These are phyloP conservation scores for Lepus townsendii DNA, from an alignment of 2,797 vertebrate species.

Conservation along the genomic window DNA sequence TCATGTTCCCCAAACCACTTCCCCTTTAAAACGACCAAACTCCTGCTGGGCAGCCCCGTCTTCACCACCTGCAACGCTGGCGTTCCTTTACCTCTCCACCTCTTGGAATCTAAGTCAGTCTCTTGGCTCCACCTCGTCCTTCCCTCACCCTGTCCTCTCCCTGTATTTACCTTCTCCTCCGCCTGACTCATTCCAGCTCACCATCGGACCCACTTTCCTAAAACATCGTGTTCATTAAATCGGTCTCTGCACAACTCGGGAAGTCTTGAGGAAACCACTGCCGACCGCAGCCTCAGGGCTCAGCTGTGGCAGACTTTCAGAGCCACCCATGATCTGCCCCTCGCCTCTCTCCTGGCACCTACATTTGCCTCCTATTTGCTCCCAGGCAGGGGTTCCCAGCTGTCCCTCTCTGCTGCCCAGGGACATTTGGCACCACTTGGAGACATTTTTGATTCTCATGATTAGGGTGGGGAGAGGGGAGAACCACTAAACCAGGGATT, in stretches of 20 bases:
- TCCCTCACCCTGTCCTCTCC: not conserved
- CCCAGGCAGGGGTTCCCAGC: not conserved
- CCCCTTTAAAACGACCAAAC: not conserved
- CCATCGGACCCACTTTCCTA: conserved; percentile 20
- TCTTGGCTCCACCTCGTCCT: not conserved
- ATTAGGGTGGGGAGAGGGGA: not conserved
- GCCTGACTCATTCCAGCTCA: not conserved
- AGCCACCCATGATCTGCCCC: not conserved
- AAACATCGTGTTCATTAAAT: not conserved
- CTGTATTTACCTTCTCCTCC: not conserved
- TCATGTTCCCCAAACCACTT: not conserved
- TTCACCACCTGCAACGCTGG: not conserved
- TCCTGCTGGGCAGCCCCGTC: not conserved
- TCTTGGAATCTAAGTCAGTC: not conserved
- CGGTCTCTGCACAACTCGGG: conserved; percentile 28
- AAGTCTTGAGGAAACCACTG: not conserved
- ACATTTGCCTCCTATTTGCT: conserved; percentile 9
- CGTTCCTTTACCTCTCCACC: not conserved
- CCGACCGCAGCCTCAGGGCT: not conserved
- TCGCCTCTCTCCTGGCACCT: not conserved
- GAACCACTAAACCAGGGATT: not conserved
- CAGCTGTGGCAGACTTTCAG: not conserved
- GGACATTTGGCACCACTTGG: not conserved
- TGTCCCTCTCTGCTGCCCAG: not conserved
- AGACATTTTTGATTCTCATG: not conserved